Conservation (phyloP, 2,888 invertebrate genomes). For the Hemicrepidius hirtus region DNA sequence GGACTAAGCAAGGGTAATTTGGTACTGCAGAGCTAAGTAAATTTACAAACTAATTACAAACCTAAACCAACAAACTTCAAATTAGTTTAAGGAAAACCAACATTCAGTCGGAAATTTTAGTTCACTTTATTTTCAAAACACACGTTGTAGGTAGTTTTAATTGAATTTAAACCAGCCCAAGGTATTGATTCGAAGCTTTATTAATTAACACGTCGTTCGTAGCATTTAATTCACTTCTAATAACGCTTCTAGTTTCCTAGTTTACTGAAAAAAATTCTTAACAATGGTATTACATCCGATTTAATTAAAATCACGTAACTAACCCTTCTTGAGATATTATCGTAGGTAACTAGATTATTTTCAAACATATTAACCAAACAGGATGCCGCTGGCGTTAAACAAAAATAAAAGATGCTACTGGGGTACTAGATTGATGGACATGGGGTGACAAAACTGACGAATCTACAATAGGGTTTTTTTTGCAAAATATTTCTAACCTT, state of each 20-base stretch:
- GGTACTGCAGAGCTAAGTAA: constrained; percentile 44
- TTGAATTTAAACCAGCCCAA: constrained; percentile 32
- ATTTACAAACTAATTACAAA: constrained; percentile 52
- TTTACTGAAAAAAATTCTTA: no score
- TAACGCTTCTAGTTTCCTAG: neutral
- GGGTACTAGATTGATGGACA: no score
- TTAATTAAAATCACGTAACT: no score
- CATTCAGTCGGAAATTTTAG: constrained; percentile 45
- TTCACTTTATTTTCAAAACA: constrained; percentile 44
- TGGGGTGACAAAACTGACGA: no score
- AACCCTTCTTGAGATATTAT: no score
- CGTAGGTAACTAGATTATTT: no score
- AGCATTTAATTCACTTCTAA: neutral
- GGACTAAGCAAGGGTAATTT: constrained; percentile 45
- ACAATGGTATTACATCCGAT: no score
- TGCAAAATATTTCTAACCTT: no score
- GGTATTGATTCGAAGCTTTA: constrained; percentile 25
- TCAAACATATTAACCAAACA: no score
- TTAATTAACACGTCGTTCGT: constrained; percentile 12
- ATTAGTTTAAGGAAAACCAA: constrained; percentile 46
- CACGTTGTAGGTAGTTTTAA: constrained; percentile 38
- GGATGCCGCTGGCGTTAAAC: no score
- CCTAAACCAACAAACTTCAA: constrained; percentile 50
- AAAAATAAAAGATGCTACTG: no score
- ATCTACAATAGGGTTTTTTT: no score